Conservation (phyloP, 2,113 vertebrate species). For the Okapia johnstoni region DNA sequence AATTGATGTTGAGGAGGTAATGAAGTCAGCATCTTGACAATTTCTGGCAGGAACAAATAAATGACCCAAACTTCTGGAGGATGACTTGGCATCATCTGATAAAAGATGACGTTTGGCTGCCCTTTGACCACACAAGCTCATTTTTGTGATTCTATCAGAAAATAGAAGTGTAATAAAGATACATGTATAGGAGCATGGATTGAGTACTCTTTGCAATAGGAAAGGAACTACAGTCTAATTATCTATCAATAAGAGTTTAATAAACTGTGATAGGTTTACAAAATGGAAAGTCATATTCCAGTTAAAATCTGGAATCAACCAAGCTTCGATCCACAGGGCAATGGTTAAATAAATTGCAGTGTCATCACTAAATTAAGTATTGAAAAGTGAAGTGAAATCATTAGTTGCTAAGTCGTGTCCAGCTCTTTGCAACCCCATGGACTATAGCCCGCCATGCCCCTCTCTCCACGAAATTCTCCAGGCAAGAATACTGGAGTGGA, state of each 20-base stretch:
- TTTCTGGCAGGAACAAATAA: neutral
- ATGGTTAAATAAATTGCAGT: neutral
- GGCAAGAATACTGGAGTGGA: neutral
- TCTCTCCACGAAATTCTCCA: neutral
- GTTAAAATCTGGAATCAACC: constrained; percentile 4
- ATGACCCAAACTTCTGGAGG: neutral
- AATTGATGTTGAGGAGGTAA: neutral
- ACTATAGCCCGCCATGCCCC: neutral
- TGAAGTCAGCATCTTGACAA: neutral
- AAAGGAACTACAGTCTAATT: neutral
- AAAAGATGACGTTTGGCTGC: neutral
- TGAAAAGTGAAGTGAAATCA: neutral
- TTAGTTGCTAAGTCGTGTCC: neutral
- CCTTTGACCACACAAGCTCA: neutral
- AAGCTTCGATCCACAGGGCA: neutral
- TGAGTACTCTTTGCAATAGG: neutral
- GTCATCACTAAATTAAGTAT: neutral
- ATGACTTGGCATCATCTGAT: neutral
- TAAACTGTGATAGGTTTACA: neutral
- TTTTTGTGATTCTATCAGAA: neutral
- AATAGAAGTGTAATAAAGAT: neutral
- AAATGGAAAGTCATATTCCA: neutral
- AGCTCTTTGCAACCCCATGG: neutral
- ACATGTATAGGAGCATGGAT: neutral
- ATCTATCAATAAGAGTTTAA: neutral